A percentile compares a stretch with the other conserved stretches of the same genome.
These are phyloP conservation scores for Lacerta bilineata DNA, from an alignment of 2,797 vertebrate species.

Conservation along the genomic window DNA sequence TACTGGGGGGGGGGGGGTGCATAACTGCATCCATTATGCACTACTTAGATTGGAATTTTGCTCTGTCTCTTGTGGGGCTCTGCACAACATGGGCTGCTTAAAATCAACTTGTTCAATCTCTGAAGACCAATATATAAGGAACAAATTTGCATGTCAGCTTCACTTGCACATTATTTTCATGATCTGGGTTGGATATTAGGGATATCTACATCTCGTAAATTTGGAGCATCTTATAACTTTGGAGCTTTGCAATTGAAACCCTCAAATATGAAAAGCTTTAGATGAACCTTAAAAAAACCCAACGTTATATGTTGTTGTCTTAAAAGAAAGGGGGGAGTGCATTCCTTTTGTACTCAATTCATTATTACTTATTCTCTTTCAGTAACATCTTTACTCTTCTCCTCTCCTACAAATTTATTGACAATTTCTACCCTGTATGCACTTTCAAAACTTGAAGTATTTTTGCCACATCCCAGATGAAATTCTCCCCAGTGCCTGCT, in stretches of 20 bases:
- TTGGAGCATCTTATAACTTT: neutral
- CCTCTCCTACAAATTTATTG: neutral
- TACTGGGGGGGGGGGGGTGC: neutral
- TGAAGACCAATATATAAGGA: neutral
- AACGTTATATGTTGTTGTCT: neutral
- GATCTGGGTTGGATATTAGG: neutral
- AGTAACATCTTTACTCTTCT: neutral
- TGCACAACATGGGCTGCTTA: neutral
- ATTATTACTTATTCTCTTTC: neutral
- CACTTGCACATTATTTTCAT: neutral
- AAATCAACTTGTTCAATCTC: neutral
- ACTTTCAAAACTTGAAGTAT: neutral
- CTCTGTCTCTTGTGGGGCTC: slow-evolving; percentile 10
- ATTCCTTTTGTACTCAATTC: neutral
- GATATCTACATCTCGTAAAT: neutral
- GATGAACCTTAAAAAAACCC: neutral
- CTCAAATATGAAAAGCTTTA: neutral
- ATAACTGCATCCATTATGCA: neutral
- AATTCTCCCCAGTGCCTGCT: neutral
- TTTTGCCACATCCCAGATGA: neutral
- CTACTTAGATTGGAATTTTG: neutral
- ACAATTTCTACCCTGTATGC: neutral
- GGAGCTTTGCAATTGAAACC: neutral
- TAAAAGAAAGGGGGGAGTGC: neutral
- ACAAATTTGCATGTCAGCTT: neutral